Evolutionary conservation across 1,140 invertebrate species (phyloP).

Genomic region (Cydia strobilella): DNA sequence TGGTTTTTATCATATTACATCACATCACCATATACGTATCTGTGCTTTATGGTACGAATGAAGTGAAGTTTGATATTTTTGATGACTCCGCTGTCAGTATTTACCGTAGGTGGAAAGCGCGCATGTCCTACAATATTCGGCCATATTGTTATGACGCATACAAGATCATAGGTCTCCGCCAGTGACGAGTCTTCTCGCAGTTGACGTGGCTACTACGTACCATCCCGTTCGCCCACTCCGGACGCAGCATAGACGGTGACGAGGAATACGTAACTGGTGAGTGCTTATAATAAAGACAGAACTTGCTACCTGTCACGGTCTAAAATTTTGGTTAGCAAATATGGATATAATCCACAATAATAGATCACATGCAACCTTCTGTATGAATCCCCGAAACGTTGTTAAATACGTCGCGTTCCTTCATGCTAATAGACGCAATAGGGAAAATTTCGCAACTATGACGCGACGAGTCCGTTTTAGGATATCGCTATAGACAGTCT

Average conservation of each 20-base stretch:
- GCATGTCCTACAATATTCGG: conserved; percentile 78
- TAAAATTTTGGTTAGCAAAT: conserved; percentile 66
- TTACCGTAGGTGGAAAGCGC: conserved; percentile 41
- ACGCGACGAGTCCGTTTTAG: conserved; percentile 73
- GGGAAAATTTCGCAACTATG: conserved; percentile 67
- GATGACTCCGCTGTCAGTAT: conserved; percentile 31
- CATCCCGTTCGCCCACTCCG: conserved; percentile 93
- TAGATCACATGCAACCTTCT: conserved; percentile 50
- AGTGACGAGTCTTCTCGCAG: conserved; percentile 94
- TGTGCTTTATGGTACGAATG: neutral
- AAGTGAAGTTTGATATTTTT: conserved; percentile 29
- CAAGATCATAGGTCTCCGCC: conserved; percentile 83
- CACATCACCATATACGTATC: neutral
- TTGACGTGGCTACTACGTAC: conserved; percentile 97
- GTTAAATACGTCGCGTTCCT: conserved; percentile 67
- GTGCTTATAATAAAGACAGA: conserved; percentile 85
- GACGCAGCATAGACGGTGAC: conserved; percentile 95
- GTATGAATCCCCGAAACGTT: conserved; percentile 54
- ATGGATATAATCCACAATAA: conserved; percentile 58
- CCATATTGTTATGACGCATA: conserved; percentile 87
- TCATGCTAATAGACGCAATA: conserved; percentile 68
- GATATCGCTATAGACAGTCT: conserved; percentile 60
- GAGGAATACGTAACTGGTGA: conserved; percentile 97
- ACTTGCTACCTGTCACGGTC: conserved; percentile 86
- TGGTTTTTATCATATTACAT: neutral